Base-by-base conservation (phyloP, 2,113 vertebrate species). In the Sturnus vulgaris region DNA sequence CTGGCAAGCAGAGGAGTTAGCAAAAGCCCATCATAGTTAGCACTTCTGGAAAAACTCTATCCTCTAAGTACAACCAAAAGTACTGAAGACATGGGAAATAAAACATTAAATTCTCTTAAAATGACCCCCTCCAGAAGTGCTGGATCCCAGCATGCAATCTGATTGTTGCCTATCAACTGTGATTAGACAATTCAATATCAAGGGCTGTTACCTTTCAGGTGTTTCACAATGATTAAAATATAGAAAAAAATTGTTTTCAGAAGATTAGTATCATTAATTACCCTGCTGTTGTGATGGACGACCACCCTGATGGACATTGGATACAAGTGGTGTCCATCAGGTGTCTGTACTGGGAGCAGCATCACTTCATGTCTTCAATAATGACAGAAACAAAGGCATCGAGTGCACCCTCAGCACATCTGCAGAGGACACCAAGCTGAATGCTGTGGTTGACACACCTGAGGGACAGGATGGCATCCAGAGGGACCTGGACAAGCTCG, bases 1-100 rank as follows among this genome's bases (percentile, higher is more conserved):
- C 80, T 95, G 57, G 24, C 69, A 88, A 93, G 70, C 17, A 66
- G 28, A n/a, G 64, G 40, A 81, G 93, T 86, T 86, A 87, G 16
- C 25, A 52, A 68, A 77, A 39, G 79, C 44, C 25, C 28, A 68
- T 60, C 33, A 56, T 49, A 59, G 55, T 55, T 83, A 72, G 21
- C 44, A 90, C 28, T 89, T 81, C 21, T 18, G 33, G 47, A 15
- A 71, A 92, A 88, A 56, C 3, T 7, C 40, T 82, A 37, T 9
- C 21, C 20, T 52, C 37, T 33, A 61, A 89, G 31, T 71, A 78
- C 86, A 86, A 30, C 11, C 18, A 33, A 78, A 95, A 75, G 5
- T 30, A 70, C 7, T 3, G 10, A 90, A 88, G 37, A 88, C 2
- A 1, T 25, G 4, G 10, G 40, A 92, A 88, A 60, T n/a, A 19